Evolutionary conservation across 1,140 invertebrate genomes (phyloP).

Genomic region (Drusus annulatus): DNA sequence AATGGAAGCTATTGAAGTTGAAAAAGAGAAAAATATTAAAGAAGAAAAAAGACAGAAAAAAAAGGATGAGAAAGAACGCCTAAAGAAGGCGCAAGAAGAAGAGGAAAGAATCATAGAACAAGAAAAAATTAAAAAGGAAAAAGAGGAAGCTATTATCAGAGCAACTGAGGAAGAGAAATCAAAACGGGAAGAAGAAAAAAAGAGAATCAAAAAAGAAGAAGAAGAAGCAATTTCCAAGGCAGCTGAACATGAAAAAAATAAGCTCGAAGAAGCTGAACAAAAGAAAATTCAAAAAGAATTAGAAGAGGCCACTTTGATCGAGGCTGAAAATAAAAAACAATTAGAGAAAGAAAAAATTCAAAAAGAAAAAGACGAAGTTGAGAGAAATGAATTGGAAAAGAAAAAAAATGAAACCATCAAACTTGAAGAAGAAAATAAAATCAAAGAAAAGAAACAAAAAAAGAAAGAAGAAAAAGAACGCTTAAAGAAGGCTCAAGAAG

Average conservation of each 20-base stretch:
- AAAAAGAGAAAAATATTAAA: conserved; percentile 49
- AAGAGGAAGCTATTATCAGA: conserved; percentile 17
- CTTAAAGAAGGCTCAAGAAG: conserved; percentile 49
- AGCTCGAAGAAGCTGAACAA: background rate
- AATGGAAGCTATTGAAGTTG: conserved; percentile 53
- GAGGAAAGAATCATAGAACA: conserved; percentile 40
- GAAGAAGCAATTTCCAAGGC: conserved; percentile 8
- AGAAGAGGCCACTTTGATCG: conserved; percentile 41
- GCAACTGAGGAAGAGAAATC: conserved; percentile 22
- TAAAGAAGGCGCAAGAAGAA: conserved; percentile 10
- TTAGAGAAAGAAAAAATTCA: conserved; percentile 50
- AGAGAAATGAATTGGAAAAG: conserved; percentile 49
- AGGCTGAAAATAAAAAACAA: background rate
- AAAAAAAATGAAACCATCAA: conserved; percentile 8
- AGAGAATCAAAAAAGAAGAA: conserved; percentile 45
- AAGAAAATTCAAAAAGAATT: conserved; percentile 53
- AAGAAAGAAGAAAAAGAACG: conserved; percentile 47
- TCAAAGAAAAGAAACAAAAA: conserved; percentile 8
- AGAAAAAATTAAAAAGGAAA: conserved; percentile 20
- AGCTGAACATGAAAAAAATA: background rate
- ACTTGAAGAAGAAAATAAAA: conserved; percentile 24
- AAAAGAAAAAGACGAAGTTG: conserved; percentile 53
- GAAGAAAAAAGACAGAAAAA: conserved; percentile 23
- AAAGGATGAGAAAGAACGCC: conserved; percentile 27
- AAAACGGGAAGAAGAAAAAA: conserved; percentile 40